Conservation (phyloP, 2,888 invertebrate genomes). For the Strigamia maritima region DNA sequence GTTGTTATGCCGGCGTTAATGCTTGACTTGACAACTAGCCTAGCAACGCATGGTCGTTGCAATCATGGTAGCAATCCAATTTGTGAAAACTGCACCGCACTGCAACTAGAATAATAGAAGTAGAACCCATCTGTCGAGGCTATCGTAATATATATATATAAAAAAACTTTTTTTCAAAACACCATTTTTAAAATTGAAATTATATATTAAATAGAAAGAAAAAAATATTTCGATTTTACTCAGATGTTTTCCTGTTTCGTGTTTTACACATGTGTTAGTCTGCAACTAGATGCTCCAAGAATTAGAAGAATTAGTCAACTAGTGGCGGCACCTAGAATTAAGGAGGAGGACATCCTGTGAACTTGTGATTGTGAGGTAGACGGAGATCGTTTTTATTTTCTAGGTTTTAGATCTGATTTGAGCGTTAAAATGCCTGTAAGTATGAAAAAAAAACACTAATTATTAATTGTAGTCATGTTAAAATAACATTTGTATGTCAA, state of each 20-base stretch:
- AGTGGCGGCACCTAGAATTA: background rate
- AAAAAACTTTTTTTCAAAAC: too few species aligned
- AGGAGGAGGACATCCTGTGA: background rate
- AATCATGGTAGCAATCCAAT: too few species aligned
- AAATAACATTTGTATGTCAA: background rate
- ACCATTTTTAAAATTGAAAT: too few species aligned
- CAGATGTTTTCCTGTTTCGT: background rate
- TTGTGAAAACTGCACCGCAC: too few species aligned
- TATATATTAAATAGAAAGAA: too few species aligned
- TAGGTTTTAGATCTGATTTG: background rate
- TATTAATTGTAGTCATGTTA: background rate
- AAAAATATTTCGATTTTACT: too few species aligned
- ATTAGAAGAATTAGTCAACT: background rate
- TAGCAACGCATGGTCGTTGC: too few species aligned
- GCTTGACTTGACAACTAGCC: too few species aligned
- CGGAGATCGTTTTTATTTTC: background rate
- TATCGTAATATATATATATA: background rate
- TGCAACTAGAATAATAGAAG: too few species aligned
- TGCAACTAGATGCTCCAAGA: background rate
- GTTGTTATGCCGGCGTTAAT: too few species aligned
- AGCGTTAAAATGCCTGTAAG: slow-evolving; percentile 13
- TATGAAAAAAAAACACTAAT: background rate
- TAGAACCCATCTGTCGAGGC: too few species aligned
- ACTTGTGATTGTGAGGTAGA: background rate
- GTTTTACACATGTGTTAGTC: background rate